Evolutionary conservation across 92 coral and sea anemone species (phyloP), one percentile per base, ranked within the genome.

Genomic region (Montipora capitata): DNA sequence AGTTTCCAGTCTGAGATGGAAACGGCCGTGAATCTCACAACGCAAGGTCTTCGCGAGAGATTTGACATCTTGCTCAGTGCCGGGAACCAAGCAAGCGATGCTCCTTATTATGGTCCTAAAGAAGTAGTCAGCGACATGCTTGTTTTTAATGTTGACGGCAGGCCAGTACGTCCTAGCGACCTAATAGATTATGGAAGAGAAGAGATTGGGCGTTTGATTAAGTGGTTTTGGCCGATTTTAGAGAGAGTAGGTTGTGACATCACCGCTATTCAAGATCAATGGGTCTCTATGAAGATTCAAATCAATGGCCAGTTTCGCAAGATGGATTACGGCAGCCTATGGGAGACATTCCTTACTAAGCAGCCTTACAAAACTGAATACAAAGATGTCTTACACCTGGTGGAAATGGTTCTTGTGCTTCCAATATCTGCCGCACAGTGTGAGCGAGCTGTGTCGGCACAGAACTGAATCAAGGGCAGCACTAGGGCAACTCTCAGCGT

Each of bases 391-490:
- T 66, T 85, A 43, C 77, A 85, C 68, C 89, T 76, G 0, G 89
- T 85, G 66, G 77, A 85, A 41, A 66, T 85, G 10, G 74, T 76
- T 49, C 83, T 85, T 18, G 83, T 77, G 15, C 76, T 85, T 18
- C 89, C 89, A 5, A 85, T 85, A 58, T 85, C 89, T 10, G 83
- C 83, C 3, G 83, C 89, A 15, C 77, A 85, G 66, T 85, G 89
- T 62, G 78, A 85, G 68, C 61, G 61, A 6, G 89, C 89, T 13
- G 89, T 76, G 45, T 85, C 78, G 14, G 77, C 83, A 3, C 89
- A 85, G 89, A 76, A 85, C 38, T 61, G 61, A 18, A 85, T 85
- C 39, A 85, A 77, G 52, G 65, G 76, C 78, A 75, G 89, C 76
- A 35, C 76, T 17, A 45, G 52, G 43, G 75, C 89, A 62, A 65